These are phyloP conservation scores for Mellivora capensis DNA, from an alignment of 2,113 vertebrate genomes.

Conservation along the genomic window DNA sequence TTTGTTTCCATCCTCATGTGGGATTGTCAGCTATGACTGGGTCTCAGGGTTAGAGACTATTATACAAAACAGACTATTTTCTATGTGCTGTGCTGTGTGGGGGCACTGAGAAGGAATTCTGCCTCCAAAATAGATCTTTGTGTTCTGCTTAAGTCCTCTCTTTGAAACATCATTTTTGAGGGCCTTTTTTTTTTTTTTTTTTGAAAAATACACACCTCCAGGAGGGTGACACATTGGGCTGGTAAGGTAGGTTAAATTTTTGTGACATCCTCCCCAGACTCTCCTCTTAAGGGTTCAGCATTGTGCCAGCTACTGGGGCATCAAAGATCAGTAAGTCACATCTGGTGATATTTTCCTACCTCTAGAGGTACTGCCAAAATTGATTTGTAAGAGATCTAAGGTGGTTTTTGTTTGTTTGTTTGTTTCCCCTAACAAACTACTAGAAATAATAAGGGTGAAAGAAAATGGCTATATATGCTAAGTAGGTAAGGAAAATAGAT, in stretches of 20 bases:
- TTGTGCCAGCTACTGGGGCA: not conserved
- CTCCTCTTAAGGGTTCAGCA: not conserved
- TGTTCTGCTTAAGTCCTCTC: not conserved
- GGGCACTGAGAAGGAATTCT: not conserved
- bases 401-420: not conserved
- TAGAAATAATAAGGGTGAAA: not conserved
- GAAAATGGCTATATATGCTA: not conserved
- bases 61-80: not conserved
- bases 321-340: not conserved
- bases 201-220: not conserved
- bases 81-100: not conserved
- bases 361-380: not conserved
- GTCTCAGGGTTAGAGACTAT: not conserved
- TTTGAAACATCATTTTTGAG: not conserved
- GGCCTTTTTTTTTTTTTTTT: not conserved
- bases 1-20: not conserved
- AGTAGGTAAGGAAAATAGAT: not conserved
- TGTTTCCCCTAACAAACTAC: not conserved
- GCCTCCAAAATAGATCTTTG: not conserved
- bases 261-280: not conserved
- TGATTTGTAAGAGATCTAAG: not conserved
- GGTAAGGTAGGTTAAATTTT: not conserved
- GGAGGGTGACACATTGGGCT: not conserved
- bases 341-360: not conserved
- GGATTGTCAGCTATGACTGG: not conserved